phyloP scores from a whole-genome alignment of 2,113 vertebrate species.

The Gracilinanus agilis region DNA sequence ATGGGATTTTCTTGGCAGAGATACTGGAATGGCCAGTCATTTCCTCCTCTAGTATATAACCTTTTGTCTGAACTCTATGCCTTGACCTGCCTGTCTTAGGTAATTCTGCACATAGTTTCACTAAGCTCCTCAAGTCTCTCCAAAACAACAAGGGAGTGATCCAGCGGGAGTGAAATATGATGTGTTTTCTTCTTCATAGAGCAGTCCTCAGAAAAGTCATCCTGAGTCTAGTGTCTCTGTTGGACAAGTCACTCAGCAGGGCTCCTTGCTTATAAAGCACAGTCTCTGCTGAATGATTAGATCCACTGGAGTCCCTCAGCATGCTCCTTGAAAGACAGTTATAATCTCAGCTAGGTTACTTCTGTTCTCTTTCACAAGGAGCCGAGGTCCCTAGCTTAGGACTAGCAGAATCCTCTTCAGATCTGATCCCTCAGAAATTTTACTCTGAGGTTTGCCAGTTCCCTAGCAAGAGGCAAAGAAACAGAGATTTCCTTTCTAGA shows the following conservation, averaged over 20 bases:
- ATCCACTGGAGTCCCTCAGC: neutral
- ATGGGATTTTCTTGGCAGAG: neutral
- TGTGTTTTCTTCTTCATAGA: neutral
- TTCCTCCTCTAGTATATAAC: neutral
- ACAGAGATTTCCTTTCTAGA: neutral
- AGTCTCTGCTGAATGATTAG: neutral
- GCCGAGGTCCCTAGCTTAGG: neutral
- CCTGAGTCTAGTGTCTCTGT: neutral
- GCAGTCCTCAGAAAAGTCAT: neutral
- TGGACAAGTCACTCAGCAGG: neutral
- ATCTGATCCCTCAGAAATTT: neutral
- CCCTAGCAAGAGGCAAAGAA: neutral
- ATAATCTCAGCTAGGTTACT: neutral
- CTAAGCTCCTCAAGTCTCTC: neutral
- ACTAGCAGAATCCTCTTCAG: neutral
- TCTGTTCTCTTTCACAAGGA: neutral
- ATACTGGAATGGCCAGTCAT: neutral
- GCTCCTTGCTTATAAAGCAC: neutral
- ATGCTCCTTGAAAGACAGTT: neutral
- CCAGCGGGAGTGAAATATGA: neutral
- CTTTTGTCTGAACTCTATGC: neutral
- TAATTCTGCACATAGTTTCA: neutral
- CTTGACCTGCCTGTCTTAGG: neutral
- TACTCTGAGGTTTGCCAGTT: neutral
- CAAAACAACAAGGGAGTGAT: neutral